Conservation (phyloP, 2,888 invertebrate species). For the Coenonympha glycerion region DNA sequence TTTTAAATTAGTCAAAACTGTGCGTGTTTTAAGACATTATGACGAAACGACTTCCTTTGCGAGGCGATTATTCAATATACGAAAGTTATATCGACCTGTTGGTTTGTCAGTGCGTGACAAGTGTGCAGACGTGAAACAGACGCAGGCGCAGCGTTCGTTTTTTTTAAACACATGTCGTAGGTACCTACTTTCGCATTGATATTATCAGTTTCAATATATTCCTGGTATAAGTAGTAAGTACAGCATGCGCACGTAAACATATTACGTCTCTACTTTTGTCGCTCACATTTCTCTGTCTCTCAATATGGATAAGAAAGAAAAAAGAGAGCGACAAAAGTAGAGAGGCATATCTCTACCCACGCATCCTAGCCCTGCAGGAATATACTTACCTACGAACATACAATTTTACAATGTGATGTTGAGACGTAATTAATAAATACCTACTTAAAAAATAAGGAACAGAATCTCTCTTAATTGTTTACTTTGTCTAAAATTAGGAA, state of each 20-base stretch:
- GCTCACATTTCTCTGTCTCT: too few relatives aligned
- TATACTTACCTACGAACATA: not conserved
- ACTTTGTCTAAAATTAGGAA: too few relatives aligned
- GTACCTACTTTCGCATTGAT: conserved; percentile 53
- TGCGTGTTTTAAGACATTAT: conserved; percentile 50
- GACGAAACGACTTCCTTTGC: conserved; percentile 61
- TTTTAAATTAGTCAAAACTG: conserved; percentile 27
- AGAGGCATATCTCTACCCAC: too few relatives aligned
- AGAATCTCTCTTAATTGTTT: too few relatives aligned
- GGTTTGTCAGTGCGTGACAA: conserved; percentile 56
- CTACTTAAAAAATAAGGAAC: too few relatives aligned
- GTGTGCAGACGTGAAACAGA: conserved; percentile 37
- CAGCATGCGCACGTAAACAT: too few relatives aligned
- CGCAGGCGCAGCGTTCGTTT: conserved; percentile 29
- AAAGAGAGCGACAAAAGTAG: too few relatives aligned
- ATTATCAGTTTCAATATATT: conserved; percentile 41
- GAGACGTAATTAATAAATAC: too few relatives aligned
- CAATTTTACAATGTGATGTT: conserved; percentile 5
- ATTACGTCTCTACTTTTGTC: too few relatives aligned
- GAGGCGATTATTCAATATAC: conserved; percentile 48
- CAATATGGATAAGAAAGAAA: too few relatives aligned
- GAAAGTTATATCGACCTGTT: conserved; percentile 30
- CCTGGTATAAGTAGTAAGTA: conserved; percentile 6
- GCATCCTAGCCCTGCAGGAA: too few relatives aligned
- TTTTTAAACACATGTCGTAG: conserved; percentile 32